Evolutionary conservation across 2,113 vertebrate species (phyloP), one percentile per base, ranked within the genome.

Genomic region (Anser brachyrhynchus): DNA sequence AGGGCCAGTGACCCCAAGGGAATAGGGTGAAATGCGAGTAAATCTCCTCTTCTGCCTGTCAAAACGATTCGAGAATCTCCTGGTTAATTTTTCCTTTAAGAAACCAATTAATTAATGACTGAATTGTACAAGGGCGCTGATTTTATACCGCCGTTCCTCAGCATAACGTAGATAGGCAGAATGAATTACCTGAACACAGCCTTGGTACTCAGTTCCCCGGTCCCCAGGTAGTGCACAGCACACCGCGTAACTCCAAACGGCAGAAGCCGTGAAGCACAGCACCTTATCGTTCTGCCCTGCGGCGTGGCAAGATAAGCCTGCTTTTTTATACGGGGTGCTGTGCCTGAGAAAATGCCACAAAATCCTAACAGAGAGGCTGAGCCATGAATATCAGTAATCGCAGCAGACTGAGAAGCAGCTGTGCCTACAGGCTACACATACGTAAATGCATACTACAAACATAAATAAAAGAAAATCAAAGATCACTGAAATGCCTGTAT

Each of bases 391-490:
- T 4, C 52, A 26, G 80, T 2, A 10, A 16, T 9, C 1, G 1
- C 0, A 18, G 74, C 59, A 62, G 74, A 16, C 12, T 5, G 65
- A 61, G 33, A 35, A 66, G 65, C 31, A n/a, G 2, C 43, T 1
- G 41, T 12, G 37, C 58, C 51, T 13, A 23, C 57, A 33, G 71
- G 51, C 72, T 19, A 1, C 44, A 10, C 0, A 20, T 5, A 6
- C 1, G 1, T 35, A 33, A 5, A 9, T 0, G 26, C 2, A 5
- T 0, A 7, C 22, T 8, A 26, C 13, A 29, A 41, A 15, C 62
- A 64, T 29, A 41, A 28, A 29, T 14, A 13, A 61, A 16, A 49
- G 43, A n/a, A 35, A 49, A 29, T 9, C 31, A 21, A 11, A 62
- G 31, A 29, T 25, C 18, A 22, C 37, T 13, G 26, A 5, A 20